Percentiles rank a stretch among this genome's conserved stretches.
Conservation (phyloP, 1,140 invertebrate species). For the Trinorchestia longiramus region DNA sequence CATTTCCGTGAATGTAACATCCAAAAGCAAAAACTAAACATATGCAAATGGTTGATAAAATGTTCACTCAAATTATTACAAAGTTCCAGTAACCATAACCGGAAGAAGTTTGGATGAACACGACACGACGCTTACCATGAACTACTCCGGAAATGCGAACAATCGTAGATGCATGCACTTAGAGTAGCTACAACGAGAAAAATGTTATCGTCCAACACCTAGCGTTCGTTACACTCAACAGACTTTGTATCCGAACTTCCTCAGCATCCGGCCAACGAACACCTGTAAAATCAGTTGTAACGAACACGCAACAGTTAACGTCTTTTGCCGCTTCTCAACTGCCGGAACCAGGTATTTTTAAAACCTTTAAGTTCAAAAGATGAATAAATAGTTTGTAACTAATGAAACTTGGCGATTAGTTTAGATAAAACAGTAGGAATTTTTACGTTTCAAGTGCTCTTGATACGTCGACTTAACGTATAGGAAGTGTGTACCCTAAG, state of each 20-base stretch:
- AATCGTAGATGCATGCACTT: neutral
- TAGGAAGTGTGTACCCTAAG: too few species aligned
- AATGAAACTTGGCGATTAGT: too few species aligned
- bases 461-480: too few species aligned
- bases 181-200: neutral
- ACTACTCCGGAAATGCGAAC: neutral
- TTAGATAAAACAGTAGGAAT: too few species aligned
- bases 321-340: neutral
- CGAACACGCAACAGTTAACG: neutral
- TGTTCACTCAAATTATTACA: neutral
- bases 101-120: neutral
- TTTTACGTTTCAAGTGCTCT: too few species aligned
- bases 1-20: neutral
- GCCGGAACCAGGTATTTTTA: neutral
- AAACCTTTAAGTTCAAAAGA: too few species aligned
- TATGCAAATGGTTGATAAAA: neutral
- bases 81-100: neutral
- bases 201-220: neutral
- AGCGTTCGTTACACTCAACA: neutral
- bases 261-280: conserved; percentile 12
- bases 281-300: neutral
- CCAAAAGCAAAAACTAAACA: neutral
- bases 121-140: neutral
- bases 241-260: neutral
- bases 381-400: too few species aligned